A percentile compares a stretch with the other conserved stretches of the same genome.
Conservation (phyloP, 2,888 invertebrate species). For the Meta bourneti region DNA sequence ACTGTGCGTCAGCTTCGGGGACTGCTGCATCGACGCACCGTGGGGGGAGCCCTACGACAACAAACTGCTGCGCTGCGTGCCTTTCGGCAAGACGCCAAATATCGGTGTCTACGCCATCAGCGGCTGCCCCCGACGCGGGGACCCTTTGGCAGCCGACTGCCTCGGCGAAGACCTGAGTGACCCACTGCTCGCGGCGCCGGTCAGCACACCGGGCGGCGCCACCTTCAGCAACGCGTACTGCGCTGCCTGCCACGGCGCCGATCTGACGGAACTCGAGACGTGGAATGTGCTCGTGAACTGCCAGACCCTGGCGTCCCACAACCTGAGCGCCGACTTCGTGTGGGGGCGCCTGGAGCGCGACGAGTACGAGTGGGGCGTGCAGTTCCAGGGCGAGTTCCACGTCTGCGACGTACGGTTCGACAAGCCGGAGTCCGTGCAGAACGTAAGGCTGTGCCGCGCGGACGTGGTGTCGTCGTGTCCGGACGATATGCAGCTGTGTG, state of each 20-base stretch:
- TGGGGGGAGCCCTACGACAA: background rate
- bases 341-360: slow-evolving; percentile 66
- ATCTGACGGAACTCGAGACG: background rate
- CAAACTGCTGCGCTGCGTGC: slow-evolving; percentile 3
- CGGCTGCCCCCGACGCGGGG: background rate
- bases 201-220: background rate
- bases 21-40: slow-evolving; percentile 55
- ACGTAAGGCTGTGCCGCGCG: slow-evolving; percentile 37
- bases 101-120: slow-evolving; percentile 32
- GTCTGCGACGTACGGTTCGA: slow-evolving; percentile 39
- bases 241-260: slow-evolving; percentile 81
- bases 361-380: slow-evolving; percentile 28
- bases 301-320: background rate
- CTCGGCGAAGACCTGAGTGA: slow-evolving; percentile 10
- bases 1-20: slow-evolving; percentile 1
- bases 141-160: slow-evolving; percentile 12
- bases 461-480: background rate
- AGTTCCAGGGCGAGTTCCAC: background rate
- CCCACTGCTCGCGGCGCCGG: slow-evolving; percentile 30
- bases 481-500: slow-evolving; percentile 79
- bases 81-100: background rate
- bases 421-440: background rate
- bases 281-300: slow-evolving; percentile 47
- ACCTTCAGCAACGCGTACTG: slow-evolving; percentile 80
- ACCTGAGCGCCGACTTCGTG: slow-evolving; percentile 23